Percentiles rank a stretch among this genome's conserved stretches.
Evolutionary conservation across 2,797 vertebrate genomes (phyloP).

Genomic region (Aldrovandia affinis): DNA sequence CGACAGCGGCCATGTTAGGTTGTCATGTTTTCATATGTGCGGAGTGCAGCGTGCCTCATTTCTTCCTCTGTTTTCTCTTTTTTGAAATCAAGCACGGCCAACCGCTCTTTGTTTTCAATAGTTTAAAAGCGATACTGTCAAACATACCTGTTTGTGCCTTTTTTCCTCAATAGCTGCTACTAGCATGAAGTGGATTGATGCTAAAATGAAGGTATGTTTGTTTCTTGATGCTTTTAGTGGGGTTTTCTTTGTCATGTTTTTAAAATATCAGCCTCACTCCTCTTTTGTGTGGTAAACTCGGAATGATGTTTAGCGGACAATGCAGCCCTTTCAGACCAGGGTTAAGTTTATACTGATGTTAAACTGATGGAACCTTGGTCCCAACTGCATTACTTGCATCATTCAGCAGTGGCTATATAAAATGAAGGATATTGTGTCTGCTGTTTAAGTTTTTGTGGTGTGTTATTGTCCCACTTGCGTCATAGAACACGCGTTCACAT

Average conservation of each 20-base stretch:
- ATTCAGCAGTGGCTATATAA: too few relatives aligned
- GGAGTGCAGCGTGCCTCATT: not conserved
- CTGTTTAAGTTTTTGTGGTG: not conserved
- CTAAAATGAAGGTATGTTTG: conserved; percentile 95
- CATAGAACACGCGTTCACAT: too few relatives aligned
- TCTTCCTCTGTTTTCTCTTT: not conserved
- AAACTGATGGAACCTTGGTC: too few relatives aligned
- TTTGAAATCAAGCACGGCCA: not conserved
- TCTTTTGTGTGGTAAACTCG: too few relatives aligned
- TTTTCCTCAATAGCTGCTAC: conserved; percentile 85
- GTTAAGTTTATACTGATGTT: too few relatives aligned
- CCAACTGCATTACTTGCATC: too few relatives aligned
- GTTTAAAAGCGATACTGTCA: conserved; percentile 8
- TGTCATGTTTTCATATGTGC: not conserved
- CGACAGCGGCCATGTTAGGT: not conserved
- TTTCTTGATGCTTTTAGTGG: not conserved
- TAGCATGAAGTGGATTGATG: conserved; percentile 99
- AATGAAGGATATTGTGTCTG: not conserved
- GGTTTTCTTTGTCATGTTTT: not conserved
- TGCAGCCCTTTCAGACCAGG: too few relatives aligned
- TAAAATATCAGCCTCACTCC: not conserved
- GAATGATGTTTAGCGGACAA: too few relatives aligned
- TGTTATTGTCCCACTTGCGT: conserved; percentile 9
- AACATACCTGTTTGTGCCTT: conserved; percentile 40
- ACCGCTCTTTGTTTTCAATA: not conserved